Evolutionary conservation across 2,797 vertebrate genomes (phyloP).

Genomic region (Rhinella marina): DNA sequence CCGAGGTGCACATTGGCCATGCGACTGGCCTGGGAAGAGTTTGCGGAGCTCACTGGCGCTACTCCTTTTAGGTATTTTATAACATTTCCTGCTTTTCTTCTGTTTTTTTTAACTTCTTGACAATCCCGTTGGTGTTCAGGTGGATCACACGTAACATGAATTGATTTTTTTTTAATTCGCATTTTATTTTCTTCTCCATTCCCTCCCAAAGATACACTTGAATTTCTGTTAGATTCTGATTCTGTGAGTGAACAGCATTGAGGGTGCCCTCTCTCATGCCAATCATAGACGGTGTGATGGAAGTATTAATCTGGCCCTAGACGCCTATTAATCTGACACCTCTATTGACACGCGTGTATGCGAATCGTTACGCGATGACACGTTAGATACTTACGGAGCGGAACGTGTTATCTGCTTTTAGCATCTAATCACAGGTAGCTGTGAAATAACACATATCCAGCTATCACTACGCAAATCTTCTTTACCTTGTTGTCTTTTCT

Average conservation of each 20-base stretch:
- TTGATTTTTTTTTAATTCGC: neutral
- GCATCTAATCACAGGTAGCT: slow-evolving; percentile 41
- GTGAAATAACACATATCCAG: slow-evolving; percentile 33
- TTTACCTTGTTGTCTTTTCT: slow-evolving; percentile 34
- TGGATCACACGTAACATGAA: neutral
- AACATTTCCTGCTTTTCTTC: too few relatives aligned
- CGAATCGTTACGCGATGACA: neutral
- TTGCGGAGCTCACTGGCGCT: too few relatives aligned
- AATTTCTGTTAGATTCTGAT: neutral
- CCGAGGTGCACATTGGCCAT: too few relatives aligned
- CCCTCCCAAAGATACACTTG: neutral
- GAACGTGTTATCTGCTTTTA: neutral
- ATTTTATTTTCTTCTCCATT: neutral
- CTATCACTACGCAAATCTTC: slow-evolving; percentile 2
- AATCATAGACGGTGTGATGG: neutral
- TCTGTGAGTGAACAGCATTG: neutral
- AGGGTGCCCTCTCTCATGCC: neutral
- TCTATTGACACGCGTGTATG: neutral
- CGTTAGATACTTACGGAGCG: neutral
- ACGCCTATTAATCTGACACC: neutral
- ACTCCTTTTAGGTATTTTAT: too few relatives aligned
- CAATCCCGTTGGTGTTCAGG: too few relatives aligned
- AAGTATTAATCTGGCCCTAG: neutral
- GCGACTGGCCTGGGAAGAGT: too few relatives aligned
- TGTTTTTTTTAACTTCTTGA: too few relatives aligned